Evolutionary conservation across 2,113 vertebrate genomes (phyloP).

Genomic region (Macroglossus sobrinus): DNA sequence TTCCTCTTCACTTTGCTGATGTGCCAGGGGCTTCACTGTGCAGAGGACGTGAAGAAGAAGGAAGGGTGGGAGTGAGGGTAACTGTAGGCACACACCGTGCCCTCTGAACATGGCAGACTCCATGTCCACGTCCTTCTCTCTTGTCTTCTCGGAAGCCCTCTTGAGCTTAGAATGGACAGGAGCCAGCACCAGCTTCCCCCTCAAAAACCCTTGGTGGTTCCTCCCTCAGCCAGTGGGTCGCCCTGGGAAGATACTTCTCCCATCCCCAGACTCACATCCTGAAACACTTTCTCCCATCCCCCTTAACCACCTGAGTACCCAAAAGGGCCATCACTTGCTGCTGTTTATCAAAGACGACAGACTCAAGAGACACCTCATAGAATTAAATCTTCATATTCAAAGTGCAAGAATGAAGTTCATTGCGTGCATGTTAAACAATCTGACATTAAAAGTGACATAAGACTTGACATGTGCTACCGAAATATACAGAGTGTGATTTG

Average conservation of each 20-base stretch:
- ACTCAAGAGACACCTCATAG: background rate
- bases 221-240: fast-evolving
- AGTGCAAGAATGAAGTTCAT: background rate
- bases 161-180: background rate
- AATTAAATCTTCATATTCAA: background rate
- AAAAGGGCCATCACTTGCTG: background rate
- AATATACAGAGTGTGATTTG: slow-evolving; percentile 9
- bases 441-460: background rate
- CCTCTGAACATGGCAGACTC: fast-evolving
- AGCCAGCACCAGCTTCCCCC: fast-evolving
- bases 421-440: background rate
- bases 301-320: fast-evolving
- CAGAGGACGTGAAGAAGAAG: background rate
- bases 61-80: fast-evolving
- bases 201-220: fast-evolving
- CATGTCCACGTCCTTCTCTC: background rate
- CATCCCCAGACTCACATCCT: background rate
- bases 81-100: background rate
- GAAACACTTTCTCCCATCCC: fast-evolving
- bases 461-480: background rate
- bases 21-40: no score
- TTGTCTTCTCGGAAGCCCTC: background rate
- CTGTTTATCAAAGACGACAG: background rate
- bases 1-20: background rate
- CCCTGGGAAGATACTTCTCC: background rate